Conservation (phyloP, 2,113 vertebrate species). For the Serinus canaria region DNA sequence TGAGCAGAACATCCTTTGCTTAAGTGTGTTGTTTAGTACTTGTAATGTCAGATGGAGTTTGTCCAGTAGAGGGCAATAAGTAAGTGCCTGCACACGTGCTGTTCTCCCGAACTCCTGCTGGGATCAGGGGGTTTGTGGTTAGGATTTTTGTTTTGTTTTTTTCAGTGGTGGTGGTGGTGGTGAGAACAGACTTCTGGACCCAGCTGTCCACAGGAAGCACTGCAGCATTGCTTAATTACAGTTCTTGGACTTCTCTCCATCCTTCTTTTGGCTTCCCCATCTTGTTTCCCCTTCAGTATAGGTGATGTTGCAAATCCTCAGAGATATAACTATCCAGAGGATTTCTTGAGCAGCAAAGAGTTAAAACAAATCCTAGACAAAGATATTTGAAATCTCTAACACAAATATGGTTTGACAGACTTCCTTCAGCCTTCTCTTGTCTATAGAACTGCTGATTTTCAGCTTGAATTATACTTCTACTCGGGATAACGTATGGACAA, state of each 20-base stretch:
- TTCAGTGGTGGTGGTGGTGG: background rate
- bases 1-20: background rate
- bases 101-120: background rate
- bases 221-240: background rate
- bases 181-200: background rate
- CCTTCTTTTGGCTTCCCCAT: background rate
- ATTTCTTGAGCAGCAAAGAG: background rate
- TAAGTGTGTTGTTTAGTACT: background rate
- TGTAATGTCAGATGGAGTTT: background rate
- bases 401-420: background rate
- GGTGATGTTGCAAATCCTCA: background rate
- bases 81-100: background rate
- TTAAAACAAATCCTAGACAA: background rate
- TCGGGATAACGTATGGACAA: background rate
- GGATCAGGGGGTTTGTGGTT: background rate
- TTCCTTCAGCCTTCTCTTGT: background rate
- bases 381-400: background rate
- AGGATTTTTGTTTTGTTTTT: background rate
- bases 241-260: background rate
- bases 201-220: background rate
- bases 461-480: background rate
- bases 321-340: background rate
- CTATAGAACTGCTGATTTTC: background rate
- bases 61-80: slow-evolving; percentile 44
- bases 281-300: background rate